Conservation (phyloP, 2,888 invertebrate species). For the Serrognathus titanus region DNA sequence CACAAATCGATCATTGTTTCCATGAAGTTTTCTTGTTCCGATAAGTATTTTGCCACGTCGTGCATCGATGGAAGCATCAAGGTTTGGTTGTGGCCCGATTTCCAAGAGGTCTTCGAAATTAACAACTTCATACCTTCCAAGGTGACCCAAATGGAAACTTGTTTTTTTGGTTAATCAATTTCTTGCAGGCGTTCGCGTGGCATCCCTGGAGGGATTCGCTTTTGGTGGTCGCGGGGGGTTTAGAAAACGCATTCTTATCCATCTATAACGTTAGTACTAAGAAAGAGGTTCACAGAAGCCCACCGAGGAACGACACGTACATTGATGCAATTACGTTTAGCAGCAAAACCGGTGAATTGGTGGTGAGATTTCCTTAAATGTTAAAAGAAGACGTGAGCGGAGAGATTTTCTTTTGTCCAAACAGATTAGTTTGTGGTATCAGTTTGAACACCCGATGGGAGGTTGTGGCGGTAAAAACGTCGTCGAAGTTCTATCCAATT, state of each 20-base stretch:
- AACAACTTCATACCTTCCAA: background rate
- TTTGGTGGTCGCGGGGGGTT: conserved; percentile 42
- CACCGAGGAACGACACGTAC: conserved; percentile 33
- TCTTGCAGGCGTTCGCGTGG: conserved; percentile 43
- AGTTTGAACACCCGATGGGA: conserved; percentile 11
- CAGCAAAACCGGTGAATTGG: conserved; percentile 47
- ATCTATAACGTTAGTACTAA: conserved; percentile 24
- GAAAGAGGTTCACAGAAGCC: conserved; percentile 21
- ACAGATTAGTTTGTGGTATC: background rate
- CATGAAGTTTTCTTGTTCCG: conserved; percentile 29
- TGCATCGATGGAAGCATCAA: conserved; percentile 25
- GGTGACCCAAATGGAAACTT: background rate
- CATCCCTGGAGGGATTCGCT: conserved; percentile 50
- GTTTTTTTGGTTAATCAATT: background rate
- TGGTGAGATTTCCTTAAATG: conserved; percentile 40
- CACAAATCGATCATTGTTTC: conserved; percentile 27
- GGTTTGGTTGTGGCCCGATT: conserved; percentile 28
- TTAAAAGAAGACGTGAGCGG: conserved; percentile 23
- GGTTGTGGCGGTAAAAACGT: conserved; percentile 1
- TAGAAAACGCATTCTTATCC: background rate
- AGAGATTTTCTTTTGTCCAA: too few species aligned
- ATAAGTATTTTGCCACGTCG: conserved; percentile 29
- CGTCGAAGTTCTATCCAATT: conserved; percentile 21
- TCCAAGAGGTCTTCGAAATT: conserved; percentile 11
- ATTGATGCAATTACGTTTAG: conserved; percentile 46